phyloP scores from a whole-genome alignment of 2,888 invertebrate species.

The Ommatoiulus sabulosus region DNA sequence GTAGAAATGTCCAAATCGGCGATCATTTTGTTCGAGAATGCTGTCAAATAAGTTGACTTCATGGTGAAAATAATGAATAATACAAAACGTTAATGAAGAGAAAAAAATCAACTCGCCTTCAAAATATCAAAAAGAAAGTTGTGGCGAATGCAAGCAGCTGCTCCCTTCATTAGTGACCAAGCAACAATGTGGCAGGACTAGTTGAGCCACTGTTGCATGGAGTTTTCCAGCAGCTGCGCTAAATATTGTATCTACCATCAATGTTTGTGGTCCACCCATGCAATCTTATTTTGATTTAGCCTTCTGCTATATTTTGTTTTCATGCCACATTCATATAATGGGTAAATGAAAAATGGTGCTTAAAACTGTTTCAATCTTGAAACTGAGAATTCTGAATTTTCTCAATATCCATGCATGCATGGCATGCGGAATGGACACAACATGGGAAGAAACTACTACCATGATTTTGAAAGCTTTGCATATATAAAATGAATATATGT shows the following conservation, averaged over 20 bases:
- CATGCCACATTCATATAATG: too few species aligned
- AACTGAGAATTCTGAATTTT: too few species aligned
- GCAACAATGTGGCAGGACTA: slow-evolving; percentile 29
- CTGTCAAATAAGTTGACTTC: slow-evolving; percentile 7
- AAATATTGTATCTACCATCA: slow-evolving; percentile 27
- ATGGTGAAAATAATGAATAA: slow-evolving; percentile 32
- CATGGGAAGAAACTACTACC: too few species aligned
- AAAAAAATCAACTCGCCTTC: slow-evolving; percentile 32
- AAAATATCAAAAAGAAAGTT: slow-evolving; percentile 47
- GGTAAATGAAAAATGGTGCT: too few species aligned
- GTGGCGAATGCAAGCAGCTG: slow-evolving; percentile 36
- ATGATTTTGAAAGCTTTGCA: too few species aligned
- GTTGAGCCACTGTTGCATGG: slow-evolving; percentile 21
- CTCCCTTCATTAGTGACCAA: slow-evolving; percentile 46
- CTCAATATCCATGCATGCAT: too few species aligned
- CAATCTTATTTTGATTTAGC: neutral
- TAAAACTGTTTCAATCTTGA: too few species aligned
- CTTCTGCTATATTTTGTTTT: neutral
- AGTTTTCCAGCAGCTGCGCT: slow-evolving; percentile 24
- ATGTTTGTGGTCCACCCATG: neutral
- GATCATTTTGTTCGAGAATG: slow-evolving; percentile 4
- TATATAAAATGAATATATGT: too few species aligned
- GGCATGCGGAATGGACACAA: too few species aligned
- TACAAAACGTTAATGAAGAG: neutral
- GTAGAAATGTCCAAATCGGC: neutral